Evolutionary conservation across 2,797 vertebrate genomes (phyloP).

Genomic region (Hapalemur alaotrensis): DNA sequence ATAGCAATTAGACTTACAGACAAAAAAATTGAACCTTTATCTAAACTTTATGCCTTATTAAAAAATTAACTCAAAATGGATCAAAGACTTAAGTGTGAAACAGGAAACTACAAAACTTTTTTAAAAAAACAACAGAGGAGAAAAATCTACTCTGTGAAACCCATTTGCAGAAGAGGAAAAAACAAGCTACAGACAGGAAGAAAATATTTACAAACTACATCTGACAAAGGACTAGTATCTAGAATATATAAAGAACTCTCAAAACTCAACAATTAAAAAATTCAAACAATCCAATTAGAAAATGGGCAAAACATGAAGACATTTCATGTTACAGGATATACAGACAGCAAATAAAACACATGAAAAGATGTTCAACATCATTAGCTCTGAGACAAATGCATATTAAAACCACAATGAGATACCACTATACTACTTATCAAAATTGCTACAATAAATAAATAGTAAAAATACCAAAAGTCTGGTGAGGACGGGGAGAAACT

Average conservation of each 20-base stretch:
- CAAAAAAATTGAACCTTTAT: background rate
- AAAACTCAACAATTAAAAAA: background rate
- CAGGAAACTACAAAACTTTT: background rate
- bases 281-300: background rate
- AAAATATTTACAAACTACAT: background rate
- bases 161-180: background rate
- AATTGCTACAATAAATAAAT: background rate
- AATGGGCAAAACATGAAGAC: background rate
- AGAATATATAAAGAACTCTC: background rate
- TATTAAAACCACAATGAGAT: background rate
- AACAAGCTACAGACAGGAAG: background rate
- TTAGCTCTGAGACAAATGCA: background rate
- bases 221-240: background rate
- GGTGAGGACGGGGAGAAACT: background rate
- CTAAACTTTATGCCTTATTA: background rate
- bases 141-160: background rate
- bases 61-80: background rate
- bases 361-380: background rate
- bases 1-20: rapidly evolving
- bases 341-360: background rate
- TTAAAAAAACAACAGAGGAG: background rate
- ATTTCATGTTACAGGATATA: background rate
- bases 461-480: background rate
- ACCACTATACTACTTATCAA: background rate
- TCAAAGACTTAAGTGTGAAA: background rate